Evolutionary conservation across 1,140 invertebrate genomes (phyloP).

Genomic region (Drosophila dunni): DNA sequence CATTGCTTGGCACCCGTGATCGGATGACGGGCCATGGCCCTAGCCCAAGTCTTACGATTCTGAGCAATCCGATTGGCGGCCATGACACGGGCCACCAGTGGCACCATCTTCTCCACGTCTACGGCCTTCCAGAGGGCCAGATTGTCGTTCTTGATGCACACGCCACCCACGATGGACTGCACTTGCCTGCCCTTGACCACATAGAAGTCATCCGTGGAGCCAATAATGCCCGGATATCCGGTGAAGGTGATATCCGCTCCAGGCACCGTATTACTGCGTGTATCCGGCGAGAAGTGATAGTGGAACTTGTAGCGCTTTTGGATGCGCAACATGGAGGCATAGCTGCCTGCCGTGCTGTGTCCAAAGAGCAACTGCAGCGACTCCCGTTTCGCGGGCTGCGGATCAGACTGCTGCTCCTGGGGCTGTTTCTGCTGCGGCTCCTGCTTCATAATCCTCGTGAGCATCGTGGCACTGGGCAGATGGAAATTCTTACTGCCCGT

Average conservation of each 20-base stretch:
- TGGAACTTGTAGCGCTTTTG: slow-evolving; percentile 95
- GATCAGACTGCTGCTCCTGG: slow-evolving; percentile 14
- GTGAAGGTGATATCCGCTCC: slow-evolving; percentile 91
- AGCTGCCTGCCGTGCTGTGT: slow-evolving; percentile 88
- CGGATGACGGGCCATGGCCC: slow-evolving; percentile 88
- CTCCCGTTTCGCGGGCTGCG: slow-evolving; percentile 28
- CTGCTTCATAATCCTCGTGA: slow-evolving; percentile 66
- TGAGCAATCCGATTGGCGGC: slow-evolving; percentile 93
- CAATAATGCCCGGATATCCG: slow-evolving; percentile 94
- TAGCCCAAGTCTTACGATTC: slow-evolving; percentile 90
- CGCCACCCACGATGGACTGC: slow-evolving; percentile 87
- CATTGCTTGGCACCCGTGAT: slow-evolving; percentile 96
- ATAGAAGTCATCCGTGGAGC: slow-evolving; percentile 96
- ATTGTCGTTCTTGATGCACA: slow-evolving; percentile 86
- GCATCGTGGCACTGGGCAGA: slow-evolving; percentile 79
- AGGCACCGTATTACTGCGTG: slow-evolving; percentile 87
- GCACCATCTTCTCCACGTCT: slow-evolving; percentile 87
- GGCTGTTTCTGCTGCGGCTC: slow-evolving; percentile 45
- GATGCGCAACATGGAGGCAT: slow-evolving; percentile 94
- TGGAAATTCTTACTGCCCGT: slow-evolving; percentile 70
- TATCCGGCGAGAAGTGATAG: slow-evolving; percentile 88
- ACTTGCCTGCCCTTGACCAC: slow-evolving; percentile 86
- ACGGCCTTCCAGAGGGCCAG: slow-evolving; percentile 86
- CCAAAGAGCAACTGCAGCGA: slow-evolving; percentile 82
- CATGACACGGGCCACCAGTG: slow-evolving; percentile 92